A percentile compares a stretch with the other conserved stretches of the same genome.
phyloP scores from a whole-genome alignment of 2,113 vertebrate species.

The Lepisosteus oculatus region DNA sequence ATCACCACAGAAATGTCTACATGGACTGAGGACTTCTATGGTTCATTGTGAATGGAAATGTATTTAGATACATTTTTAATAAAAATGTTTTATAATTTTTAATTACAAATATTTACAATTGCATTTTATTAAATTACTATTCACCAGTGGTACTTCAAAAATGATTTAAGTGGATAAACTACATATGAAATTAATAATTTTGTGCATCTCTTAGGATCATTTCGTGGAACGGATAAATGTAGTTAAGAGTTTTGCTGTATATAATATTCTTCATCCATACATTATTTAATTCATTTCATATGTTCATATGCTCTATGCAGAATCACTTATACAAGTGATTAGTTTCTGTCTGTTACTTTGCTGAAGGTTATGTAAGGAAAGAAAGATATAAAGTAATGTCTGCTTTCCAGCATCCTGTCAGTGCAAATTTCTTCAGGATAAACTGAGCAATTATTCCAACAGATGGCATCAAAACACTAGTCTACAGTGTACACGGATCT shows the following conservation, averaged over 20 bases:
- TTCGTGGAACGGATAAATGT: slow-evolving; percentile 2
- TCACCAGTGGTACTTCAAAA: no score
- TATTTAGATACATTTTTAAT: no score
- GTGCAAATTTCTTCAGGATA: slow-evolving; percentile 14
- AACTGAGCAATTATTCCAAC: slow-evolving; percentile 83
- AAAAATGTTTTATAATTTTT: no score
- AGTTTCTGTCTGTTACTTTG: neutral
- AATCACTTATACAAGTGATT: neutral
- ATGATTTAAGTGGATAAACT: no score
- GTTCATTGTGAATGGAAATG: no score
- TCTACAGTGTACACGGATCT: slow-evolving; percentile 59
- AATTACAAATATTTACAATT: no score
- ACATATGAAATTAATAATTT: slow-evolving; percentile 15
- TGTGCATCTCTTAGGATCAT: neutral
- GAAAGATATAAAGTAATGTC: neutral
- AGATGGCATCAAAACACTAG: slow-evolving; percentile 99
- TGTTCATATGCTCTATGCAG: neutral
- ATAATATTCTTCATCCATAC: no score
- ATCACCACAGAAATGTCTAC: no score
- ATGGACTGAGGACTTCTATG: no score
- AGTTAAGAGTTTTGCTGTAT: neutral
- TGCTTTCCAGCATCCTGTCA: neutral
- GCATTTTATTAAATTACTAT: no score
- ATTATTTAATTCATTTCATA: neutral
- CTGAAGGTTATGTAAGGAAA: neutral